Base-by-base conservation (phyloP, 1,140 invertebrate species). In the Papilio polyxenes region DNA sequence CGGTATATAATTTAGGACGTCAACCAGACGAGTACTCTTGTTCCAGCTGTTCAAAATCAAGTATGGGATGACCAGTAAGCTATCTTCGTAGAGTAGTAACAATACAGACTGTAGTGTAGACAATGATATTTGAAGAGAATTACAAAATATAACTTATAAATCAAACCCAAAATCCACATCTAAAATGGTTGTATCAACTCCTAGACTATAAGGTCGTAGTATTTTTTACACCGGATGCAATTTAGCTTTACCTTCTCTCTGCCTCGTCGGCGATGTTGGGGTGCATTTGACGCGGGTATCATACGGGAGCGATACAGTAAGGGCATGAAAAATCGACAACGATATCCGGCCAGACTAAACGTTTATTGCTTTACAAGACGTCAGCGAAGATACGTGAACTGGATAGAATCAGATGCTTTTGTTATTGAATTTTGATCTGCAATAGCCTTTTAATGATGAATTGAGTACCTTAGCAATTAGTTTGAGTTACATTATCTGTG, bases 211-310 rank as follows among this genome's bases (percentile, higher is more conserved):
- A 15, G 31, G 65, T 72, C 6, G n/a, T 48, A 13, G 40, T 31
- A 31, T 44, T 75, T 77, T 53, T 53, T 37, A 17, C 20, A 77
- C 5, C 49, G 49, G 49, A 77, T 77, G 75, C 49, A 77, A 77
- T 77, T 77, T 77, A 77, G 75, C 49, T 77, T 37, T 77, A 53
- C 75, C 20, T 76, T 69, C 31, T 37, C 31, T 72, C 65, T 77
- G 44, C 40, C 13, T 31, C 23, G 74, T 20, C 49, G 75, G 10
- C 48, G 75, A 31, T 77, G 48, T 77, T 77, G 48, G 75, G 75
- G 75, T 77, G 75, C 44, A 77, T 77, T 77, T 51, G 44, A 77
- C 49, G 75, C 20, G 48, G 75, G 75, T 77, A 51, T 20, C 48
- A 53, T 77, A 77, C 75, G 75, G 9, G 13, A 76, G 2, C 20